Evolutionary conservation across 2,113 vertebrate species (phyloP).

Genomic region (Sapayoa aenigma): DNA sequence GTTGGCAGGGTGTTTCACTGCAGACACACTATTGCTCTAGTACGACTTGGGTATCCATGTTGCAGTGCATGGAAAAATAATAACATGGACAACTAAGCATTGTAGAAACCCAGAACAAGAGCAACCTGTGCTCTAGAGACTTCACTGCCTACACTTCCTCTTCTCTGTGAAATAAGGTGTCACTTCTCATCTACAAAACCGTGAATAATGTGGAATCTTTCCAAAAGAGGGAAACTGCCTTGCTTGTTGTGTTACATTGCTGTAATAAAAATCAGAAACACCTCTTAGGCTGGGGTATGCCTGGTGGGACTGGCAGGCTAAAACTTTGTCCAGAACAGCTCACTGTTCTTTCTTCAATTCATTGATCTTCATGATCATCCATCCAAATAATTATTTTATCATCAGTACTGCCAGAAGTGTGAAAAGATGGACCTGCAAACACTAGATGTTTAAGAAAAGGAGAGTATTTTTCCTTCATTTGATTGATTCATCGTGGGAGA

Average conservation of each 20-base stretch:
- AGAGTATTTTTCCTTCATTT: neutral
- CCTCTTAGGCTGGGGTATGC: neutral
- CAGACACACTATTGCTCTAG: neutral
- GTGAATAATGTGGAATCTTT: neutral
- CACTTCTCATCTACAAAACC: neutral
- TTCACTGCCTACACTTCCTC: neutral
- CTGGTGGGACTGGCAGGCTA: neutral
- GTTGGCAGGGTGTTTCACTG: neutral
- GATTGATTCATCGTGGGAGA: neutral
- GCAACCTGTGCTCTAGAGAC: neutral
- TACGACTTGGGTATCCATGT: neutral
- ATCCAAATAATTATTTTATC: neutral
- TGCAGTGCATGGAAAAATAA: neutral
- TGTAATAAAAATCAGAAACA: neutral
- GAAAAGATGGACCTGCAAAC: neutral
- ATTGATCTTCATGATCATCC: neutral
- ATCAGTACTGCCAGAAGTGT: neutral
- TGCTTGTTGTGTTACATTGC: neutral
- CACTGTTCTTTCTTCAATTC: neutral
- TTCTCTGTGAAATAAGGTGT: neutral
- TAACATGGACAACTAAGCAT: neutral
- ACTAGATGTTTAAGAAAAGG: neutral
- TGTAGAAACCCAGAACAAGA: neutral
- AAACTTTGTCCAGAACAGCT: neutral
- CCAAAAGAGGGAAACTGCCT: neutral